Evolutionary conservation across 2,797 vertebrate genomes (phyloP), one percentile per base, ranked within the genome.

Genomic region (Gymnodraco acuticeps): DNA sequence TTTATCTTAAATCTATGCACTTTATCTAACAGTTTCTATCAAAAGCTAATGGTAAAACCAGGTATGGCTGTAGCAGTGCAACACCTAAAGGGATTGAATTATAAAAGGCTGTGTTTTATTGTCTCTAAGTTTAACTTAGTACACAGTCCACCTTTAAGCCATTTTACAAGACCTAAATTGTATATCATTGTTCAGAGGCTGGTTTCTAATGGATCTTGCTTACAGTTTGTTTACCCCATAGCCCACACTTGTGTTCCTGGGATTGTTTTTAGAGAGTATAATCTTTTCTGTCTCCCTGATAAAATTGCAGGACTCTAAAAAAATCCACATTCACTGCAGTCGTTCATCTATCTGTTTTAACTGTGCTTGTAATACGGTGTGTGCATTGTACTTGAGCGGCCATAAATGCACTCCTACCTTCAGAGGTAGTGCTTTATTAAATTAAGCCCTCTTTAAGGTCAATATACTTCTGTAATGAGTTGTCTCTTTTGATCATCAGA

Each of bases 401-500:
- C 70, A 87, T 86, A 89, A 87, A 79, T 71, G 77, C 86, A 82
- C 86, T 81, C 81, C 80, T 90, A 91, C 84, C 84, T 89, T 89
- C 75, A 41, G 69, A 83, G 83, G 66, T 79, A 74, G 79, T 54
- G 72, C 86, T 92, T 94, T 94, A 94, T 94, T 94, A 93, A 90
- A 94, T 94, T 88, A 94, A 93, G 84, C 66, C 61, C 17, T 89
- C 88, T 95, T 93, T 94, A 93, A 93, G 93, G 92, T 94, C 92
- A 93, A 93, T 94, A 93, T 94, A 93, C 83, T 93, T 91, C 90
- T 90, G 63, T 94, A 94, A 95, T 94, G 90, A 94, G 90, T 93
- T 94, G 93, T 94, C 91, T 91, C 93, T 94, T 94, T 93, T 94
- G 91, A 94, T 94, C 93, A 94, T 91, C 90, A 79, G 80, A 92